Evolutionary conservation across 2,113 vertebrate species (phyloP).

Genomic region (Himantopus leucocephalus): DNA sequence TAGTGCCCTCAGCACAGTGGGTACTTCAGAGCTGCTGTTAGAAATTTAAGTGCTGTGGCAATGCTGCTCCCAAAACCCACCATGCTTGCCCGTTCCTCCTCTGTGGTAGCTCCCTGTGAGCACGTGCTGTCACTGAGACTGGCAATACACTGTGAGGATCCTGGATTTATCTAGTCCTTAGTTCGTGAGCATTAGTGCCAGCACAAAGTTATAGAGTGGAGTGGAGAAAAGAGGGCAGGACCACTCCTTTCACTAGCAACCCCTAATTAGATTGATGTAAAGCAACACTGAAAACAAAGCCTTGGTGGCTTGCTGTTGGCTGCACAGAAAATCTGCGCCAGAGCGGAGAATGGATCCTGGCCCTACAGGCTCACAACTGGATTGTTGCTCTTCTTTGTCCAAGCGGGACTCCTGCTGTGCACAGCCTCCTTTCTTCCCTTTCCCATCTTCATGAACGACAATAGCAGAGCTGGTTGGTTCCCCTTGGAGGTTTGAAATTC

Average conservation of each 20-base stretch:
- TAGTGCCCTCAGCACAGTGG: fast-evolving
- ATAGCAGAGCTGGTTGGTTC: neutral
- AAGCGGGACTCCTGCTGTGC: neutral
- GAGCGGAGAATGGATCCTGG: neutral
- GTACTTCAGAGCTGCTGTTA: neutral
- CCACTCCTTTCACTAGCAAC: fast-evolving
- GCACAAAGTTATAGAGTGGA: fast-evolving
- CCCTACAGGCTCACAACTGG: neutral
- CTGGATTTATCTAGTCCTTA: fast-evolving
- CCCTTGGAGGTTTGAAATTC: neutral
- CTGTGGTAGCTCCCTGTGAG: neutral
- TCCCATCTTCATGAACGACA: neutral
- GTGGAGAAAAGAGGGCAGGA: neutral
- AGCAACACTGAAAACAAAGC: neutral
- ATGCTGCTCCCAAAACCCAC: neutral
- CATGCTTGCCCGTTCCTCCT: fast-evolving
- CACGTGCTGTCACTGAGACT: fast-evolving
- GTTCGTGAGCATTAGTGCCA: fast-evolving
- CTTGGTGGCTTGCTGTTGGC: neutral
- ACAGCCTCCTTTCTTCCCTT: neutral
- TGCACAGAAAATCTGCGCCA: neutral
- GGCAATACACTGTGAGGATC: fast-evolving
- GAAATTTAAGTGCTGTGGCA: neutral
- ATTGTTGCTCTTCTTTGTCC: neutral
- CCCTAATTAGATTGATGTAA: neutral